Evolutionary conservation across 2,888 invertebrate species (phyloP), one percentile per base, ranked within the genome.

Genomic region (Ellobium chinense): DNA sequence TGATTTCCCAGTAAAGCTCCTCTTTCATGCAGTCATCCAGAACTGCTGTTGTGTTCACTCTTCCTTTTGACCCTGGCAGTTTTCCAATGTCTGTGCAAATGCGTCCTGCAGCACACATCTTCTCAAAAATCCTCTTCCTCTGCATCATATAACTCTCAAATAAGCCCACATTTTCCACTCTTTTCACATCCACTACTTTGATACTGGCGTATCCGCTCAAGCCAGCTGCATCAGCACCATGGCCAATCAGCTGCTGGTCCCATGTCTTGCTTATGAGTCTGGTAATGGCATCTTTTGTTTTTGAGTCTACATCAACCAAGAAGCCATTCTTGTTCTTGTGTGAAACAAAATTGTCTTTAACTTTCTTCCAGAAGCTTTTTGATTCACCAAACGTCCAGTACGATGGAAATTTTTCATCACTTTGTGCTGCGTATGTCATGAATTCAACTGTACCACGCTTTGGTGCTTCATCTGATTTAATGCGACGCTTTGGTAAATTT

Each of bases 111-210:
- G 24, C 54, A 31, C 68, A 68, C 34, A 85, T 84, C 76, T 82
- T 31, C 60, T 65, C 31, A 85, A 89, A 27, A 83, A 70, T 12
- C 56, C 27, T 34, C 27, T 79, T 74, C 24, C 88, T 83, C 29
- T 81, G 75, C 1, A 69, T 54, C 3, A 76, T 62, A 75, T 88
- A 90, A 21, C 62, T 46, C n/a, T 81, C 77, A 83, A 84, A 88
- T 12, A 88, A 46, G 14, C 85, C 65, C 9, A 83, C 75, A 75
- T 88, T 88, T 73, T 90, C 90, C 18, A 90, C 83, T 58, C 89
- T 77, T 39, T 87, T 72, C 34, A 90, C 83, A 63, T 87, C 85
- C 2, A 78, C 75, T 3, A 90, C 84, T 56, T 76, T 65, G 2
- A 81, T 29, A 31, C 36, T 24, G 18, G 27, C 36, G 46, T 31